A percentile compares a stretch with the other conserved stretches of the same genome.
phyloP scores from a whole-genome alignment of 2,797 vertebrate species.

The Lagorchestes hirsutus region DNA sequence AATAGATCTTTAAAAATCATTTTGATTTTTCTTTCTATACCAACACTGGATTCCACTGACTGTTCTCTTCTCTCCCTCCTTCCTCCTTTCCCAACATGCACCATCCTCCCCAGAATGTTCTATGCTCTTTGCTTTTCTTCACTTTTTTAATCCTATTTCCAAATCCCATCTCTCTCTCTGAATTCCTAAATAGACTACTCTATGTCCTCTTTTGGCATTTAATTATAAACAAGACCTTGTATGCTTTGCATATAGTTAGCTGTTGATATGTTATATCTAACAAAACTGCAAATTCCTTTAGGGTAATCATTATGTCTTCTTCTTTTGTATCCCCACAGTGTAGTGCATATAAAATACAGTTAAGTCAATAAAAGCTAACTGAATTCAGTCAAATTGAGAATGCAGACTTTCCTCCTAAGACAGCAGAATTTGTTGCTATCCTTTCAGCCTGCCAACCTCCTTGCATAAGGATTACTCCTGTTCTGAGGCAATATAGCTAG shows the following conservation, averaged over 20 bases:
- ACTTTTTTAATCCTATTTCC: background rate
- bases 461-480: background rate
- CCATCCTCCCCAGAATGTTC: background rate
- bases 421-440: background rate
- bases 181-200: background rate
- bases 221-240: background rate
- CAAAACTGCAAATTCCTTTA: background rate
- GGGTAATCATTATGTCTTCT: background rate
- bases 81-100: too few species aligned
- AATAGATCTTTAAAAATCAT: background rate
- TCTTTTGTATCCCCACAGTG: background rate
- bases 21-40: constrained; percentile 10
- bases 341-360: background rate
- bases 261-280: background rate
- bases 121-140: background rate
- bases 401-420: background rate
- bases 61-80: background rate
- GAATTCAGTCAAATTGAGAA: background rate
- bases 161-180: background rate
- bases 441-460: background rate
- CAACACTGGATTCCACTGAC: background rate
- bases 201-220: background rate
- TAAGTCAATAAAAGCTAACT: background rate
- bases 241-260: background rate
- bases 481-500: background rate